A percentile compares a stretch with the other conserved stretches of the same genome.
Conservation (phyloP, 2,113 vertebrate genomes). For the Brachypteracias leptosomus region DNA sequence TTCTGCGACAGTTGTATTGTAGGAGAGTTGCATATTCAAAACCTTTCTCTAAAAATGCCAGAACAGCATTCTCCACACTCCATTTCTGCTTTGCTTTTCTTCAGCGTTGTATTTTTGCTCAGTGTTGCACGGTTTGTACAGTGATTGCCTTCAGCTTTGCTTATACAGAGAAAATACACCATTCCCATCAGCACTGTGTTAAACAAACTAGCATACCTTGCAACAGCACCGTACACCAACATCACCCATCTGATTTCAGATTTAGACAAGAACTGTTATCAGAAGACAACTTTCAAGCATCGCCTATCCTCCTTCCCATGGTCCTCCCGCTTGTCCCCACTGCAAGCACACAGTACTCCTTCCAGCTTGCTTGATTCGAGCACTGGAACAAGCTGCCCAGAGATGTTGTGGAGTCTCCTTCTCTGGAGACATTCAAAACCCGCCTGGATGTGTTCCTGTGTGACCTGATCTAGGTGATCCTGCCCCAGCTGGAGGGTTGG, state of each 20-base stretch:
- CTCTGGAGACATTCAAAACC: too few species aligned
- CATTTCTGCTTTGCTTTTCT: not conserved
- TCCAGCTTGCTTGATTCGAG: not conserved
- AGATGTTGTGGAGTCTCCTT: too few species aligned
- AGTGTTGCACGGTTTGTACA: not conserved
- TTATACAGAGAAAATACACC: not conserved
- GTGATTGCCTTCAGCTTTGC: not conserved
- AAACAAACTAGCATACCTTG: not conserved
- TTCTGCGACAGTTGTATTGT: not conserved
- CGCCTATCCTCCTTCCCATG: not conserved
- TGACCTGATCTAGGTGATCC: too few species aligned
- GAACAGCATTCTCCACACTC: not conserved
- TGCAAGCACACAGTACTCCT: not conserved
- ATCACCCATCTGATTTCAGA: not conserved
- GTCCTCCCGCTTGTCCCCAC: not conserved
- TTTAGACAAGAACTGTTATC: not conserved
- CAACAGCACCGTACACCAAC: fast-evolving
- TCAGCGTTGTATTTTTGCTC: not conserved
- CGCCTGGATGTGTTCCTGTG: too few species aligned
- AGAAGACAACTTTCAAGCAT: not conserved
- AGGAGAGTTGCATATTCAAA: not conserved
- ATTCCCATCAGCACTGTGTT: not conserved
- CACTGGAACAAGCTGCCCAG: too few species aligned
- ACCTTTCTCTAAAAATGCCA: not conserved
- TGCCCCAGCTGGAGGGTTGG: too few species aligned